Base-by-base conservation (phyloP, 2,888 invertebrate species). In the Steinernema carpocapsae region DNA sequence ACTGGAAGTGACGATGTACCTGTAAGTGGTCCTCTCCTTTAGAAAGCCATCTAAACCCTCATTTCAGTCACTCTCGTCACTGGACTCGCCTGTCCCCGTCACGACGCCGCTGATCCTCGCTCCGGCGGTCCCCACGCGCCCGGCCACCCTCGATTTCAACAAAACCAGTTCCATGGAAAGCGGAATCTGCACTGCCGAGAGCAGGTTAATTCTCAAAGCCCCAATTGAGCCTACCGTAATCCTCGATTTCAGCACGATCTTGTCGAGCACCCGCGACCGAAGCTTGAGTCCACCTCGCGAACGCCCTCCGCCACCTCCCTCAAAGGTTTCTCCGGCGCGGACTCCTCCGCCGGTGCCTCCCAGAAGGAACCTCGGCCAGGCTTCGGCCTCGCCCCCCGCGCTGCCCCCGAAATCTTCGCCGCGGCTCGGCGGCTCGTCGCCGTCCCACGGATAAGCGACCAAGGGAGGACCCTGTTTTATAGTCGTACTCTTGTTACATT, bases 361-460 rank as follows among this genome's bases (percentile, higher is more conserved):
- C 26, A 56, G 56, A 56, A 24, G 56, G 26, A 43, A 12, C 43
- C 10, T 43, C 43, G 43, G 43, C 10, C 56, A 6, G 26, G 22
- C 56, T 14, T 19, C 56, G 56, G 24, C 56, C 6, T 56, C 56
- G 56, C 56, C 56, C 26, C 56, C 56, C n/a, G 56, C 56, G 2
- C 17, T 56, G 56, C 56, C 56, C 2, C 56, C 56, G 26, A 56
- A 17, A 26, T 7, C 26, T 6, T 56, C 56, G 2, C 56, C 56
- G 17, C 56, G 56, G 12, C 56, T 56, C 6, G 26, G 17, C 26
- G 26, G 24, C 56, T 22, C 56, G 22, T 56, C 56, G 22, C 26
- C 56, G 17, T 56, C 56, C 56, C 56, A 56, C 12, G 56, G 56
- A 56, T 56, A 26, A 56, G 4, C 10, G 43, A 43, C n/a, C n/a